Evolutionary conservation across 2,888 invertebrate species (phyloP), one percentile per base, ranked within the genome.

Genomic region (Drosophila glabriapex): DNA sequence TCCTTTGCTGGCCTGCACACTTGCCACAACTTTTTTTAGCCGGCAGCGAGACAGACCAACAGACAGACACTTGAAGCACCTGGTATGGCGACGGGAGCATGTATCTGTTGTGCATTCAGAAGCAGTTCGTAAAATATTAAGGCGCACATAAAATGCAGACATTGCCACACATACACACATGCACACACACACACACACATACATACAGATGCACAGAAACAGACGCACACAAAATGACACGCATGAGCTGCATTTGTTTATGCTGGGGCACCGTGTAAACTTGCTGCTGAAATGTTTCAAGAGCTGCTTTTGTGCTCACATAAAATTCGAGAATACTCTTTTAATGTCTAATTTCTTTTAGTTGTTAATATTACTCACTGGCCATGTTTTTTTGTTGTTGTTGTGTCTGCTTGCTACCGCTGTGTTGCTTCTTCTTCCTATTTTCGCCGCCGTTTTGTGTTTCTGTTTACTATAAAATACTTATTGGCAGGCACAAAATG

Each of bases 311-410:
- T 19, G 33, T 62, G 71, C 49, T 61, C 46, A 41, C 61, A 63
- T 71, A 43, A 71, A 76, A 60, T 59, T 43, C 4, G 56, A 58
- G 68, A 61, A 59, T 63, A 70, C 41, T 71, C 16, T 68, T 84
- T 59, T 56, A 14, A 69, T 73, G 28, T 76, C 64, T 37, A 68
- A 65, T 76, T 70, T 65, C 35, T 35, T 37, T 22, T 39, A 39
- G 58, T 70, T 59, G 55, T 66, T 73, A 72, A 78, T 82, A 76
- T 83, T 92, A 92, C 92, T 92, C 79, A 92, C 92, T 91, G 83
- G 92, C 91, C 92, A 92, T 91, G 79, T 69, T 73, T 73, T 73
- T 63, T 39, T 74, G 61, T 55, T 67, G 54, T 60, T 74, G 59
- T 43, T 76, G 68, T 54, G 46, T 25, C 22, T 82, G 55, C 52